phyloP scores from a whole-genome alignment of 92 coral and sea anemone species.

The Palythoa heliodiscus region DNA sequence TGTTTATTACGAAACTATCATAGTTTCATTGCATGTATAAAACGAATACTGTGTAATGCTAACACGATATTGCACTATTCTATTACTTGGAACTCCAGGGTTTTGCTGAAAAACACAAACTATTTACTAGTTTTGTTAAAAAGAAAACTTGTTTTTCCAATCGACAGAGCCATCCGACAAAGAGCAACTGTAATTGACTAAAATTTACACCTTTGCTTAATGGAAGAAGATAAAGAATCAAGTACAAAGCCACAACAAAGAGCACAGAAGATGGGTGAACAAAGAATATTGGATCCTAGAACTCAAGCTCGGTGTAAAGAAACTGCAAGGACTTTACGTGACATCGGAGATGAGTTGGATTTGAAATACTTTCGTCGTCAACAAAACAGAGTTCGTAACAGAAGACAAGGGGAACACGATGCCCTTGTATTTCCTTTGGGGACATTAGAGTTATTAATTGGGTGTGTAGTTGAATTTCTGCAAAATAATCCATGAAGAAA shows the following conservation, averaged over 20 bases:
- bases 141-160: background rate
- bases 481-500: slow-evolving; percentile 18
- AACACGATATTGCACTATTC: too few species aligned
- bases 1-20: too few species aligned
- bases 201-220: background rate
- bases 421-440: background rate
- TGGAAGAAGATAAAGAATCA: background rate
- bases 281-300: background rate
- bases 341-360: slow-evolving; percentile 23
- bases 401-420: background rate
- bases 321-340: background rate
- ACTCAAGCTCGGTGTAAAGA: slow-evolving; percentile 17
- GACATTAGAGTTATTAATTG: background rate
- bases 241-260: background rate
- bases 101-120: background rate
- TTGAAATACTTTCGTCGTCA: slow-evolving; percentile 10
- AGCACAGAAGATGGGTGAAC: background rate
- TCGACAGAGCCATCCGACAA: background rate
- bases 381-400: background rate
- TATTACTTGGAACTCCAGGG: too few species aligned
- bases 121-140: too few species aligned
- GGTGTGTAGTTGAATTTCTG: background rate
- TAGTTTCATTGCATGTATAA: too few species aligned
- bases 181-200: background rate
- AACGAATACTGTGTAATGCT: too few species aligned